phyloP scores from a whole-genome alignment of 2,888 invertebrate species.

The Zhuqinia jingwanae region DNA sequence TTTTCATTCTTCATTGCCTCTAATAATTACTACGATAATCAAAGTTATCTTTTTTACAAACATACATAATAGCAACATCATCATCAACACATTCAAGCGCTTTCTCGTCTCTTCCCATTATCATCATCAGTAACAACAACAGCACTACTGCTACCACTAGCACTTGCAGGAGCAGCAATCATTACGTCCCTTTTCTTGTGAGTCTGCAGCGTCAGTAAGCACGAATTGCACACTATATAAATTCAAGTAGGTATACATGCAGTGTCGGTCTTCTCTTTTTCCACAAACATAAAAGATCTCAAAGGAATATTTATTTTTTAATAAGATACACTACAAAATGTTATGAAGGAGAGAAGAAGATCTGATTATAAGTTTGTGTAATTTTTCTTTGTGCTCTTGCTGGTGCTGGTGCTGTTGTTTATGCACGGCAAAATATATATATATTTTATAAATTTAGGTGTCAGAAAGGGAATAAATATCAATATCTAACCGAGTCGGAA shows the following conservation, averaged over 20 bases:
- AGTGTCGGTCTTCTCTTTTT: not conserved
- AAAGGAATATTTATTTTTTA: conserved; percentile 31
- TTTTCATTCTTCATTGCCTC: conserved; percentile 1
- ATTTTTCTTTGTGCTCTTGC: not conserved
- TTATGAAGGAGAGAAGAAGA: conserved; percentile 17
- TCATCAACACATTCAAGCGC: conserved; percentile 17
- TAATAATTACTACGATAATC: conserved; percentile 45
- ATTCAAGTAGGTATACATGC: no score
- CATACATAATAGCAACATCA: conserved; percentile 34
- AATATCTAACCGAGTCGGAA: conserved; percentile 15
- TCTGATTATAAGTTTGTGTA: no score
- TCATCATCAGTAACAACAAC: not conserved
- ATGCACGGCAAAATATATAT: not conserved
- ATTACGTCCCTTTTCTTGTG: no score
- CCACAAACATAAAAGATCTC: conserved; percentile 1
- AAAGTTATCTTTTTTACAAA: conserved; percentile 10
- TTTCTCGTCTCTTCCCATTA: conserved; percentile 29
- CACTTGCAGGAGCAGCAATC: no score
- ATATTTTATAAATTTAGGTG: not conserved
- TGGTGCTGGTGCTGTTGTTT: no score
- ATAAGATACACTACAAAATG: not conserved
- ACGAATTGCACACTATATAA: no score
- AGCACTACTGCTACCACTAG: not conserved
- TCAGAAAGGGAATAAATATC: conserved; percentile 30
- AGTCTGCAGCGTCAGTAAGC: no score